phyloP scores from a whole-genome alignment of 2,888 invertebrate species.

The Epsilonema sp. region DNA sequence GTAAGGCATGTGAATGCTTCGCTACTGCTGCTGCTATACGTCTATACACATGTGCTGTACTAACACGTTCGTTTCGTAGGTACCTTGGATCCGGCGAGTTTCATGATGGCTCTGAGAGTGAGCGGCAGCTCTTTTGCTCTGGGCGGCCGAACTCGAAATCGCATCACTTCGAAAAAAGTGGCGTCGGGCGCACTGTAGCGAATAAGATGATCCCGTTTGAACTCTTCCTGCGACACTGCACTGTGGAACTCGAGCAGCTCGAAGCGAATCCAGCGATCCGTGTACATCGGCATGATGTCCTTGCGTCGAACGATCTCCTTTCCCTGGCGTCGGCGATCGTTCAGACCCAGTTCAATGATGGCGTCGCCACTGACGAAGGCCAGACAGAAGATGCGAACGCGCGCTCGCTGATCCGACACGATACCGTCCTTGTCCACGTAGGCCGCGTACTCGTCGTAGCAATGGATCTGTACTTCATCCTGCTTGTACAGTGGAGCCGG shows the following conservation, averaged over 20 bases:
- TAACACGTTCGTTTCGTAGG: no score
- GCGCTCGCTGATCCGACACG: slow-evolving; percentile 64
- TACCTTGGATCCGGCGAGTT: slow-evolving; percentile 26
- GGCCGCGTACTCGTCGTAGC: slow-evolving; percentile 27
- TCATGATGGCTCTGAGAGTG: slow-evolving; percentile 59
- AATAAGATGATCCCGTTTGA: slow-evolving; percentile 41
- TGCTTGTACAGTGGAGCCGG: slow-evolving; percentile 60
- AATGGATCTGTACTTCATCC: slow-evolving; percentile 69
- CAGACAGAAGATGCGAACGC: slow-evolving; percentile 80
- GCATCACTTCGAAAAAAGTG: slow-evolving; percentile 36
- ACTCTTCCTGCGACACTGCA: slow-evolving; percentile 50
- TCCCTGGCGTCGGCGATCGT: slow-evolving; percentile 85
- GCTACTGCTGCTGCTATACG: no score
- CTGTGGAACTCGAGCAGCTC: slow-evolving; percentile 87
- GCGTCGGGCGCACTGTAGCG: slow-evolving; percentile 16
- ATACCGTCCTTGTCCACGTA: slow-evolving; percentile 50
- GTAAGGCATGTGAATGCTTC: no score
- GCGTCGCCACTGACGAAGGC: slow-evolving; percentile 94
- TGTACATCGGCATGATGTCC: slow-evolving; percentile 43
- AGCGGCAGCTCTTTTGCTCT: slow-evolving; percentile 87
- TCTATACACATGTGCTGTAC: no score
- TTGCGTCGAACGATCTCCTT: slow-evolving; percentile 82
- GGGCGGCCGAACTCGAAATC: slow-evolving; percentile 82
- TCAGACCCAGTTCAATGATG: slow-evolving; percentile 82
- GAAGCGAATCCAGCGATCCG: slow-evolving; percentile 95